Evolutionary conservation across 2,797 vertebrate genomes (phyloP), one percentile per base, ranked within the genome.

Genomic region (Microctenopoma steveboyesi): DNA sequence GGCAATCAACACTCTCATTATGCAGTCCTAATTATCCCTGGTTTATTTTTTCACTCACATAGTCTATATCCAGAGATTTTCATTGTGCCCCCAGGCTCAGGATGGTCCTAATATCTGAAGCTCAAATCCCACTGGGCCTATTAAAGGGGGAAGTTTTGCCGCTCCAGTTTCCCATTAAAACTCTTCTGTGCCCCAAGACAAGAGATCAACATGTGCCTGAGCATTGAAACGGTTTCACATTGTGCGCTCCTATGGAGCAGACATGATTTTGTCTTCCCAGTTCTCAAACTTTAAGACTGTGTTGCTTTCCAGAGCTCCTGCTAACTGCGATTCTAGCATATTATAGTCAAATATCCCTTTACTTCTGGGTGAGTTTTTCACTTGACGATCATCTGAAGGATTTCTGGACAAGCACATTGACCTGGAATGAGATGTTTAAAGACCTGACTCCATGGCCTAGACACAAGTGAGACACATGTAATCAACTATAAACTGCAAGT

Each of bases 81-180:
- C 66, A 63, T 72, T 53, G 60, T 56, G 69, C 66, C 88, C 76
- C 1, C 11, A 76, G 86, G 90, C 90, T 77, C 66, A 71, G 66
- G 64, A n/a, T 57, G 61, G 69, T 78, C 84, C 80, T 61, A 83
- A 82, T 88, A 87, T 84, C 69, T 72, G 59, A 64, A 80, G 47
- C 62, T 54, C 51, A 73, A 77, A 78, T 89, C 87, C 83, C 83
- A 39, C 70, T 40, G 73, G 77, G 68, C 65, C 81, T 68, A 72
- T 87, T 83, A 85, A 69, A 65, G 75, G 60, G 68, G 71, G 82
- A 88, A 57, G 60, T 83, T 83, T 72, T 40, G 40, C 47, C 3
- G 83, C 68, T 74, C 90, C 82, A 91, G 85, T 89, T 90, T 85
- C 74, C 67, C 43, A 67, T 78, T 84, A 74, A 86, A 81, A 80